A percentile compares a stretch with the other conserved stretches of the same genome.
phyloP scores from a whole-genome alignment of 1,140 invertebrate species.

The Bombus huntii region DNA sequence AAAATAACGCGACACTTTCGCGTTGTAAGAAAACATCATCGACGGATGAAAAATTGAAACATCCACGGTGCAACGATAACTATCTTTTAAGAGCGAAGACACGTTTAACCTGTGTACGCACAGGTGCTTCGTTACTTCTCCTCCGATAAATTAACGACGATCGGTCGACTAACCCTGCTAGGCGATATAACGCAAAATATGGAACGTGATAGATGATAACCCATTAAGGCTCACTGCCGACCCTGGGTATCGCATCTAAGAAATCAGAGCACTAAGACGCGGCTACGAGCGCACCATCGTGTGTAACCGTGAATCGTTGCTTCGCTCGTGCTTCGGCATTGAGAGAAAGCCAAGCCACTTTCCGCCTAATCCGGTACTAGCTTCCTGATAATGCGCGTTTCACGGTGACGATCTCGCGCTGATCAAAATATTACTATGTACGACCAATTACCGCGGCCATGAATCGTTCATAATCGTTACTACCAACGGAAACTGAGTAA shows the following conservation, averaged over 20 bases:
- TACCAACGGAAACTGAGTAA: neutral
- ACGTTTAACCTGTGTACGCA: neutral
- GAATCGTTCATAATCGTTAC: neutral
- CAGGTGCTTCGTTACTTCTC: constrained; percentile 23
- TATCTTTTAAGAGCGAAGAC: neutral
- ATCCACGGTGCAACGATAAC: neutral
- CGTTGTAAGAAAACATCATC: neutral
- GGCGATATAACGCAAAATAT: constrained; percentile 27
- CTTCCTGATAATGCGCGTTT: neutral
- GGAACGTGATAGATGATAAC: constrained; percentile 48
- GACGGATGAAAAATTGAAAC: constrained; percentile 3
- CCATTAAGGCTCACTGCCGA: constrained; percentile 25
- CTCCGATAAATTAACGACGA: constrained; percentile 41
- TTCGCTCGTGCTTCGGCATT: constrained; percentile 4
- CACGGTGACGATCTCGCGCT: neutral
- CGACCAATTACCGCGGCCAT: neutral
- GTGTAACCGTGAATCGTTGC: neutral
- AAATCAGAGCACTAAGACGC: constrained; percentile 29
- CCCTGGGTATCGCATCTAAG: constrained; percentile 21
- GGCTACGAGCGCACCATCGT: neutral
- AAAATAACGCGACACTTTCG: too few species aligned
- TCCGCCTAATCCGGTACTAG: neutral
- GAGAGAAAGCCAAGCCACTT: neutral
- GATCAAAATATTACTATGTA: constrained; percentile 14
- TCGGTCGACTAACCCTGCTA: neutral